Base-by-base conservation (phyloP, 2,113 vertebrate genomes). In the Antennarius striatus region DNA sequence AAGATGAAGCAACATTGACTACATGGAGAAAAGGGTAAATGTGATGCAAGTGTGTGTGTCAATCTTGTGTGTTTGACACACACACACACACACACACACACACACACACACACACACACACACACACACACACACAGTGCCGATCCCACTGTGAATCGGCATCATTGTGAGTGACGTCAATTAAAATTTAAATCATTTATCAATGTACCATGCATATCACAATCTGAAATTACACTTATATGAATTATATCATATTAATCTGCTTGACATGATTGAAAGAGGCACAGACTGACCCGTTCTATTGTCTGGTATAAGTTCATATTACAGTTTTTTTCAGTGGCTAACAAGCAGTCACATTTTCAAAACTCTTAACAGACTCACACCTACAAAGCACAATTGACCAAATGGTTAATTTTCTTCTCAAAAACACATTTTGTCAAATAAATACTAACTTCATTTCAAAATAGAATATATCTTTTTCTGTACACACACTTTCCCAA, bases 331-430 rank as follows among this genome's bases (percentile, higher is more conserved):
- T n/a, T n/a, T n/a, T n/a, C n/a, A n/a, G n/a, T n/a, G n/a, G n/a
- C n/a, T n/a, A 66, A 80, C 75, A 58, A 77, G 68, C n/a, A n/a
- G 85, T 89, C 76, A 84, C 13, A 86, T n/a, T n/a, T n/a, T n/a
- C n/a, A n/a, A n/a, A n/a, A n/a, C n/a, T n/a, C n/a, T n/a, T n/a
- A n/a, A n/a, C n/a, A n/a, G n/a, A n/a, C n/a, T n/a, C n/a, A n/a
- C n/a, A n/a, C n/a, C n/a, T n/a, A n/a, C n/a, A n/a, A n/a, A n/a
- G n/a, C n/a, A n/a, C n/a, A n/a, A n/a, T n/a, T n/a, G n/a, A n/a
- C n/a, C n/a, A n/a, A n/a, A n/a, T n/a, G n/a, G n/a, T n/a, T n/a
- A n/a, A n/a, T n/a, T n/a, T n/a, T n/a, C n/a, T n/a, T n/a, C n/a
- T n/a, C n/a, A n/a, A n/a, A n/a, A n/a, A n/a, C n/a, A n/a, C n/a